These are phyloP conservation scores for Protodeltote pygarga DNA, from an alignment of 2,888 invertebrate genomes.

Conservation along the genomic window DNA sequence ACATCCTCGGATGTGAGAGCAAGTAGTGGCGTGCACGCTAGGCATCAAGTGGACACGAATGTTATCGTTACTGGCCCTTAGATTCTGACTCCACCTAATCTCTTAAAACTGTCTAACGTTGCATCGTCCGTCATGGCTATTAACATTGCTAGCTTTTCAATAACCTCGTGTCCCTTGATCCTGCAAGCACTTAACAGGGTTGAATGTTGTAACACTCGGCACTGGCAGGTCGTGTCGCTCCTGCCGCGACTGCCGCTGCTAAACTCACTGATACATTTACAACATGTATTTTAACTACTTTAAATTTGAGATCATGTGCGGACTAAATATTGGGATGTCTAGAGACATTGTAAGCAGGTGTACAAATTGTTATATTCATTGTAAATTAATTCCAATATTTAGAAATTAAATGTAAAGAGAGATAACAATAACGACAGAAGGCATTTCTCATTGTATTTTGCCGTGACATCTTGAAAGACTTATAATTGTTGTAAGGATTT, in stretches of 20 bases:
- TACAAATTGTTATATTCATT: conserved; percentile 83
- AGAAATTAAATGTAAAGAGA: conserved; percentile 74
- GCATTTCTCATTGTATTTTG: conserved; percentile 84
- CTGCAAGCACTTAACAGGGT: conserved; percentile 81
- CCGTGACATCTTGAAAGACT: conserved; percentile 85
- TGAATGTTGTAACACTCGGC: conserved; percentile 81
- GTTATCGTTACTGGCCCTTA: conserved; percentile 66
- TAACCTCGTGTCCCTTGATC: conserved; percentile 85
- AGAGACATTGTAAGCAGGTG: conserved; percentile 78
- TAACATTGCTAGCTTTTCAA: conserved; percentile 76
- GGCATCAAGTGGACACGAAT: conserved; percentile 82
- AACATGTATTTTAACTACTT: conserved; percentile 72
- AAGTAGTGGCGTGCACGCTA: conserved; percentile 69
- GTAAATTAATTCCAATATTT: conserved; percentile 84
- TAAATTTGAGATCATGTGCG: conserved; percentile 71
- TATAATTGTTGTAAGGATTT: conserved; percentile 84
- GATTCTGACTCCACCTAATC: conserved; percentile 62
- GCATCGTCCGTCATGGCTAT: conserved; percentile 70
- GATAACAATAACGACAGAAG: conserved; percentile 73
- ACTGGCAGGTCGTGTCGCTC: conserved; percentile 58
- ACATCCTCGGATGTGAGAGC: conserved; percentile 67
- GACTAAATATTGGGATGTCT: conserved; percentile 82
- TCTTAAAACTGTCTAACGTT: conserved; percentile 69
- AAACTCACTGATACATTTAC: conserved; percentile 61
- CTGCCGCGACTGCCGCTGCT: conserved; percentile 51